These are phyloP conservation scores for Eumeta japonica DNA, from an alignment of 1,140 invertebrate species.

Conservation along the genomic window DNA sequence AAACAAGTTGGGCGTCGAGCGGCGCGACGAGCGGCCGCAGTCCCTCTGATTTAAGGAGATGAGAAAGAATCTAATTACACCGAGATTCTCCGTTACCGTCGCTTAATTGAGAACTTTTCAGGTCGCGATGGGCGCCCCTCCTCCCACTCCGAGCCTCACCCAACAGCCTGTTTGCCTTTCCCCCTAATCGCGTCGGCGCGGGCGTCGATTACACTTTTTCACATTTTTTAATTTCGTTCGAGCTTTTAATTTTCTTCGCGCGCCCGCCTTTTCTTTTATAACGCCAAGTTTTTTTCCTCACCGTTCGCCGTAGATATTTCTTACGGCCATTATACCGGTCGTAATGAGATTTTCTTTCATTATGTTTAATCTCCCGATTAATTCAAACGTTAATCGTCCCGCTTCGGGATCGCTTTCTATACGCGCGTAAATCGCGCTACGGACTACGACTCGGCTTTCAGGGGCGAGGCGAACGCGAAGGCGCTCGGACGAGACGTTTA, in stretches of 20 bases:
- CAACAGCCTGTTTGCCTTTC: conserved; percentile 29
- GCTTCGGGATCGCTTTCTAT: conserved; percentile 44
- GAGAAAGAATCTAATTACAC: conserved; percentile 55
- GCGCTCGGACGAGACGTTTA: conserved; percentile 32
- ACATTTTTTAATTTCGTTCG: conserved; percentile 55
- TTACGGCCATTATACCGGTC: conserved; percentile 50
- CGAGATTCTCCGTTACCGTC: conserved; percentile 40
- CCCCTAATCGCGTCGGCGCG: conserved; percentile 24
- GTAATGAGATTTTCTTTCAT: conserved; percentile 59
- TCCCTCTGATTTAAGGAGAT: conserved; percentile 45
- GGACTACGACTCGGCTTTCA: conserved; percentile 19
- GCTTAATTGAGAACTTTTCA: conserved; percentile 52
- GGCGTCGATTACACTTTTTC: conserved; percentile 56
- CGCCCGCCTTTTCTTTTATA: conserved; percentile 47
- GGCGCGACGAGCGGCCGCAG: conserved; percentile 22
- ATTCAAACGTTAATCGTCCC: conserved; percentile 55
- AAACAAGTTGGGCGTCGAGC: conserved; percentile 43
- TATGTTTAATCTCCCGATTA: conserved; percentile 58
- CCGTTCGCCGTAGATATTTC: conserved; percentile 44
- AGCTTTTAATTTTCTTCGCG: conserved; percentile 53
- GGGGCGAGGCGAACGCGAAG: conserved; percentile 24
- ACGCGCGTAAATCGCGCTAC: conserved; percentile 27
- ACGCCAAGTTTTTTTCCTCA: conserved; percentile 34
- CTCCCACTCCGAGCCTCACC: conserved; percentile 9
- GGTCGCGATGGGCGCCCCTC: conserved; percentile 13